These are phyloP conservation scores for Trichonephila clavipes DNA, from an alignment of 1,140 invertebrate genomes.

Conservation along the genomic window DNA sequence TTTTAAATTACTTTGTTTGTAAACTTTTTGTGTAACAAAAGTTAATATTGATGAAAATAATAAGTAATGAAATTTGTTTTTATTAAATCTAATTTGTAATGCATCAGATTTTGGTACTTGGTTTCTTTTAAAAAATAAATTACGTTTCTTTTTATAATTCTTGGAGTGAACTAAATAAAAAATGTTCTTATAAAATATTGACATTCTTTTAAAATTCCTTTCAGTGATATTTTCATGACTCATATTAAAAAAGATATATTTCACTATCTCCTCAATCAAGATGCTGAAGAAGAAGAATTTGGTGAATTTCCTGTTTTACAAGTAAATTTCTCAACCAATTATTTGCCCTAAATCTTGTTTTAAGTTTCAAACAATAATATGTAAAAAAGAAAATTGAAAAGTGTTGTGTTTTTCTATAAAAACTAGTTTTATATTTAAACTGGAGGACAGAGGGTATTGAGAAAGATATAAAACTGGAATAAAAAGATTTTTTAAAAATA, in stretches of 20 bases:
- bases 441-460: neutral
- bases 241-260: slow-evolving; percentile 55
- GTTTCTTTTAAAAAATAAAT: no score
- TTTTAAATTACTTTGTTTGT: no score
- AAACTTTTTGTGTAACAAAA: no score
- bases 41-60: no score
- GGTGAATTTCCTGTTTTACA: slow-evolving; percentile 67
- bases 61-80: no score
- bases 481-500: neutral
- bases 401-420: neutral
- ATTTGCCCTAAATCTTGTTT: neutral
- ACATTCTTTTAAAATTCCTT: neutral
- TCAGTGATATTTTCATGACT: neutral
- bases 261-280: slow-evolving; percentile 61
- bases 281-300: slow-evolving; percentile 55
- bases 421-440: neutral
- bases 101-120: no score
- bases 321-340: neutral
- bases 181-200: no score
- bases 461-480: neutral
- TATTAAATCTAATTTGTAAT: no score
- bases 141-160: no score
- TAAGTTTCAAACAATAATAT: neutral
- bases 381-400: neutral
- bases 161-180: neutral